Evolutionary conservation across 2,888 invertebrate genomes (phyloP).

Genomic region (Perizoma flavofasciatum): DNA sequence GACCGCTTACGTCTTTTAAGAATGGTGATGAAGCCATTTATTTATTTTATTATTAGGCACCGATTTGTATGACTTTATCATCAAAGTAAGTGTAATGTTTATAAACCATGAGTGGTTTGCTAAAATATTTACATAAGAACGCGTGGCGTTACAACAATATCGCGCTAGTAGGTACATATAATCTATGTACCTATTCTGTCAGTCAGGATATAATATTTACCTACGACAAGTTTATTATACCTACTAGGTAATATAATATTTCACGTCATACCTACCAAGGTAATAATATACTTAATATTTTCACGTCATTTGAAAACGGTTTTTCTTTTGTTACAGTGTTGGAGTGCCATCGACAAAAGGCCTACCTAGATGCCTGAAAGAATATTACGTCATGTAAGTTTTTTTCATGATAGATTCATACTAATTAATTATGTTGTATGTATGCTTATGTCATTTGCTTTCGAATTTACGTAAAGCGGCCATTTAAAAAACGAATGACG

Average conservation of each 20-base stretch:
- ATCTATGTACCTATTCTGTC: not conserved
- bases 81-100: conserved; percentile 33
- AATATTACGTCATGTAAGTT: conserved; percentile 27
- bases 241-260: no score
- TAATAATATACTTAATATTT: no score
- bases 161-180: not conserved
- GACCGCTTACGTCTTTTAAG: not conserved
- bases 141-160: conserved; percentile 38
- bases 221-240: no score
- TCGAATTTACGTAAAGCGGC: not conserved
- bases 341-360: conserved; percentile 28
- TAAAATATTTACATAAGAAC: conserved; percentile 47
- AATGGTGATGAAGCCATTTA: conserved; percentile 13
- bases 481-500: not conserved
- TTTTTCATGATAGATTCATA: not conserved
- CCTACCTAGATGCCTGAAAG: not conserved
- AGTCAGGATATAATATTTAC: not conserved
- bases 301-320: conserved; percentile 24
- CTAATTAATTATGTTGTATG: no score
- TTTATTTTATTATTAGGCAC: not conserved
- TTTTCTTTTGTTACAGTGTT: conserved; percentile 46
- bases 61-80: not conserved
- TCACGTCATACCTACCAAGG: no score
- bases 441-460: not conserved
- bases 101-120: conserved; percentile 40